Evolutionary conservation across 1,140 invertebrate species (phyloP).

Genomic region (Neodiprion virginianus): DNA sequence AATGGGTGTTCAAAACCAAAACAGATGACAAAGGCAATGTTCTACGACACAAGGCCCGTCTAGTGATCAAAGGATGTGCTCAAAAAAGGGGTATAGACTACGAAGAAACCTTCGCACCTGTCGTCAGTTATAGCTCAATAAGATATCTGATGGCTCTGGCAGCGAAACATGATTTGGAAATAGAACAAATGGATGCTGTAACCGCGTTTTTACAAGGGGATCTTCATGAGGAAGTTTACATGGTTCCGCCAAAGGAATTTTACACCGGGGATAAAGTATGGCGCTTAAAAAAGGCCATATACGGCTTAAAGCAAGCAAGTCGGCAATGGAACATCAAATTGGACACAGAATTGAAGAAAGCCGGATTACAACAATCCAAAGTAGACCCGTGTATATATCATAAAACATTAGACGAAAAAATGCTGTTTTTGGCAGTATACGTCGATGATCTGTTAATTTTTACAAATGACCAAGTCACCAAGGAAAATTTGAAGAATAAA

Average conservation of each 20-base stretch:
- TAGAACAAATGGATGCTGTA: constrained; percentile 15
- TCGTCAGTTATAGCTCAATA: constrained; percentile 28
- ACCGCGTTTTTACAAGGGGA: constrained; percentile 39
- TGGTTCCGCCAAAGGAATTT: constrained; percentile 31
- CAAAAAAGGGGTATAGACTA: constrained; percentile 46
- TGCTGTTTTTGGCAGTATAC: constrained; percentile 26
- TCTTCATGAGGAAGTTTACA: constrained; percentile 42
- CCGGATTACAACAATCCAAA: constrained; percentile 15
- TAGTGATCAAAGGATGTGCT: constrained; percentile 38
- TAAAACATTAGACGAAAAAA: constrained; percentile 12
- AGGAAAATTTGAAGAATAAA: constrained; percentile 7
- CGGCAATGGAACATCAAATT: constrained; percentile 18
- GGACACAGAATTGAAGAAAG: constrained; percentile 13
- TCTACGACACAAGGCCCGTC: constrained; percentile 46
- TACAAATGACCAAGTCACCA: constrained; percentile 13
- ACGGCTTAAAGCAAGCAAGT: constrained; percentile 54
- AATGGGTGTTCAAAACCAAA: constrained; percentile 18
- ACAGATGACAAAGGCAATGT: constrained; percentile 18
- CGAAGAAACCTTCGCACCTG: constrained; percentile 21
- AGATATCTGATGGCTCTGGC: constrained; percentile 7
- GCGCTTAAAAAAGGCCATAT: constrained; percentile 48
- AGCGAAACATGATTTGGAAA: background rate
- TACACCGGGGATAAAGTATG: constrained; percentile 32
- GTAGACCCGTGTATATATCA: constrained; percentile 24
- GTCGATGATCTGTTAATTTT: constrained; percentile 30